Base-by-base conservation (phyloP, 2,888 invertebrate genomes). In the Standfussiana lucernea region DNA sequence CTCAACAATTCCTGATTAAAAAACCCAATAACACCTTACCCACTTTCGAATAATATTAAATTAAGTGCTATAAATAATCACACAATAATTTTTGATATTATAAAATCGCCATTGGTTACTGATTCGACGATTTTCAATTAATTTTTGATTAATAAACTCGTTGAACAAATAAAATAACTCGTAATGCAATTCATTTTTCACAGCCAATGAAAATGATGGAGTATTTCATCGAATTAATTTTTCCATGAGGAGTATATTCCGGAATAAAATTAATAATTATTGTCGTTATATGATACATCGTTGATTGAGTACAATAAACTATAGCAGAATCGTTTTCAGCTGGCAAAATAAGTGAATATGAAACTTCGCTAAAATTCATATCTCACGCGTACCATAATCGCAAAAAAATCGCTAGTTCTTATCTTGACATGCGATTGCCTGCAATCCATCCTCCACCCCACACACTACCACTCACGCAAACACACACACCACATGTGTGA, bases 141-240 rank as follows among this genome's bases (percentile, higher is more conserved):
- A 67, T 70, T 75, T 77, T 81, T 77, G 37, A 80, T 72, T 75
- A 73, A 61, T 67, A 64, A 65, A 75, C 53, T 79, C 47, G 40
- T 59, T 66, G 69, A 10, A 15, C 65, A 74, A 74, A 74, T 64
- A 80, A 80, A 56, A 83, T 80, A 69, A 53, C 24, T 24, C 13
- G 15, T 62, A 56, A 56, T 64, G 50, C 28, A 75, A 79, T 76
- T 64, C 5, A 71, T 53, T 71, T 75, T 67, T 73, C 72, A 76
- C 50, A 69, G 40, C 42, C 50, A 72, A 59, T 76, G 67, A 65
- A 67, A 74, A 66, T 75, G 2, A 67, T 47, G 11, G 10, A 75
- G 24, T 42, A 32, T 59, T 75, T 61, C 15, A 59, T 71, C 37
- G 11, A 67, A 79, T 80, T 37, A 73, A 74, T 53, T 35, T 37